phyloP scores from a whole-genome alignment of 2,888 invertebrate species.

The Hedya salicella region DNA sequence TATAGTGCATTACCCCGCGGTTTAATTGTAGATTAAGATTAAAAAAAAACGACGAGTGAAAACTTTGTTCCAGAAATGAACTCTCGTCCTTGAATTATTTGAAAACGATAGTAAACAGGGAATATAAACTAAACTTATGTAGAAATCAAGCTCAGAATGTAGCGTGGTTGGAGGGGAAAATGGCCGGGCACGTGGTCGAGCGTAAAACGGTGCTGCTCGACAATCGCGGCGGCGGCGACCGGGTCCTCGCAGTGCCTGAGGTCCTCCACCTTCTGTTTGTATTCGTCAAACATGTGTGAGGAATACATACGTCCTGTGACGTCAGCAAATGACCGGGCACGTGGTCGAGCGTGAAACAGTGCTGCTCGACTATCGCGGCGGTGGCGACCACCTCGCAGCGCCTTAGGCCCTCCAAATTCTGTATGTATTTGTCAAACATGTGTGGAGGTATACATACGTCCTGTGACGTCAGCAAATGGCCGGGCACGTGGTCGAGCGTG shows the following conservation, averaged over 20 bases:
- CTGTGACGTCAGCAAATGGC: no score
- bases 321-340: conserved; percentile 88
- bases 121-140: no score
- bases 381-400: conserved; percentile 80
- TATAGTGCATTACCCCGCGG: no score
- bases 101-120: no score
- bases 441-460: no score
- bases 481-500: conserved; percentile 88
- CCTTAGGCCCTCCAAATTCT: conserved; percentile 73
- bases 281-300: background rate
- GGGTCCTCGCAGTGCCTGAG: conserved; percentile 82
- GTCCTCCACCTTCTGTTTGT: conserved; percentile 62
- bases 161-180: conserved; percentile 86
- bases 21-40: no score
- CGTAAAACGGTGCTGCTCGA: conserved; percentile 81
- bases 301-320: no score
- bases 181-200: conserved; percentile 89
- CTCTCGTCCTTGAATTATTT: no score
- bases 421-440: background rate
- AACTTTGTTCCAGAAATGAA: no score
- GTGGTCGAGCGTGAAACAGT: conserved; percentile 87
- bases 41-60: no score
- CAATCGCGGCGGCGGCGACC: conserved; percentile 78
- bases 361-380: conserved; percentile 76
- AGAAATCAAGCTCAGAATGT: no score